Evolutionary conservation across 2,797 vertebrate species (phyloP).

Genomic region (Lates japonicus): DNA sequence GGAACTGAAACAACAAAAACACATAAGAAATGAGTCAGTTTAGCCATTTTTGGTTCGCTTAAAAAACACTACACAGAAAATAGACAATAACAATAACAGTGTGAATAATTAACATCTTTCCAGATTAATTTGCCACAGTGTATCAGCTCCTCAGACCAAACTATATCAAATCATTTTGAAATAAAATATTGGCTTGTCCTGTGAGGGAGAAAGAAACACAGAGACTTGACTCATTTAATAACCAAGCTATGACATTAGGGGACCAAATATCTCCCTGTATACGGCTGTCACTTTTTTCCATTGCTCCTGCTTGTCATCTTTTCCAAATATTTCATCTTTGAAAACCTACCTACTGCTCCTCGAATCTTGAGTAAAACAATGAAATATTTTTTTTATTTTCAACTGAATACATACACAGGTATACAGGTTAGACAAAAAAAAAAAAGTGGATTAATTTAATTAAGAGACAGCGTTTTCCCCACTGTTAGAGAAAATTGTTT

Average conservation of each 20-base stretch:
- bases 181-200: constrained; percentile 12
- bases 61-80: constrained; percentile 4
- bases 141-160: constrained; percentile 8
- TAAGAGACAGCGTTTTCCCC: too few relatives aligned
- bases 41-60: neutral
- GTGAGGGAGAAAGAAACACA: constrained; percentile 7
- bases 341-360: constrained; percentile 26
- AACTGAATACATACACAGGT: neutral
- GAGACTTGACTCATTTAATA: constrained; percentile 27
- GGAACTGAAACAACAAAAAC: constrained; percentile 89
- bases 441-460: neutral
- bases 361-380: constrained; percentile 16
- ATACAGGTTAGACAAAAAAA: constrained; percentile 6
- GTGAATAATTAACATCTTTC: neutral
- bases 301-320: constrained; percentile 14
- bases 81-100: neutral
- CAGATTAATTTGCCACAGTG: constrained; percentile 19
- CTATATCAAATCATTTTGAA: neutral
- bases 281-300: constrained; percentile 21
- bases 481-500: too few relatives aligned
- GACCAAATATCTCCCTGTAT: constrained; percentile 18
- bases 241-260: constrained; percentile 14
- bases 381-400: neutral
- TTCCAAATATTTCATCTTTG: constrained; percentile 26
- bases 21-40: constrained; percentile 12